Conservation (phyloP, 1,140 invertebrate species). For the Hesperophylax magnus region DNA sequence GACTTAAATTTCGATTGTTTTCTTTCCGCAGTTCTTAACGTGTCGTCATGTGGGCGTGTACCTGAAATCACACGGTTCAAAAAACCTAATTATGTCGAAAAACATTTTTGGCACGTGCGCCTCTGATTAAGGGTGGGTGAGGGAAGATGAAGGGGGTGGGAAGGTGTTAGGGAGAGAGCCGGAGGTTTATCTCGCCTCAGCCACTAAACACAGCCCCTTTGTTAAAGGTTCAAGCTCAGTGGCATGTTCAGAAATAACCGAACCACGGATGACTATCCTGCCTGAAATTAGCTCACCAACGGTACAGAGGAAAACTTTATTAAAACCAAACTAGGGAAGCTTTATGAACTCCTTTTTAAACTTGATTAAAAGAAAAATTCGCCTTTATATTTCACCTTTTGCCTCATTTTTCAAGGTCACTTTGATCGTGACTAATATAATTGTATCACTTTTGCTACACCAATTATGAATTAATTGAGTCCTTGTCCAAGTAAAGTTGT, state of each 20-base stretch:
- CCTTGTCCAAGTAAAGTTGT: too few species aligned
- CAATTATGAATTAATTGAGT: too few species aligned
- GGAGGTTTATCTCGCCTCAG: slow-evolving; percentile 5
- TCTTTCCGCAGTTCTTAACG: too few species aligned
- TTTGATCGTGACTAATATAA: neutral
- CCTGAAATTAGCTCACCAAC: slow-evolving; percentile 17
- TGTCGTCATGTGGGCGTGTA: too few species aligned
- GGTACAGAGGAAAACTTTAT: neutral
- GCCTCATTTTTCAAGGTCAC: neutral
- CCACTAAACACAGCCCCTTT: slow-evolving; percentile 16
- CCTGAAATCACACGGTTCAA: too few species aligned
- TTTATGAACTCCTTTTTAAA: neutral
- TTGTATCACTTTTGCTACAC: neutral
- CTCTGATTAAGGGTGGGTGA: neutral
- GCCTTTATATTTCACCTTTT: too few species aligned
- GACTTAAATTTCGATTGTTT: too few species aligned
- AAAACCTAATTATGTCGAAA: slow-evolving; percentile 11
- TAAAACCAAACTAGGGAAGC: slow-evolving; percentile 1
- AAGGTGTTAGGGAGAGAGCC: neutral
- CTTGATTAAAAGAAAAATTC: neutral
- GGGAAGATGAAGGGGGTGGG: neutral
- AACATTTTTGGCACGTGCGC: slow-evolving; percentile 16
- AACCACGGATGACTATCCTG: slow-evolving; percentile 6
- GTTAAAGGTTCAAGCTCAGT: neutral
- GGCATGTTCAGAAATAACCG: slow-evolving; percentile 19